phyloP scores from a whole-genome alignment of 2,888 invertebrate species.

The Clanis bilineata region DNA sequence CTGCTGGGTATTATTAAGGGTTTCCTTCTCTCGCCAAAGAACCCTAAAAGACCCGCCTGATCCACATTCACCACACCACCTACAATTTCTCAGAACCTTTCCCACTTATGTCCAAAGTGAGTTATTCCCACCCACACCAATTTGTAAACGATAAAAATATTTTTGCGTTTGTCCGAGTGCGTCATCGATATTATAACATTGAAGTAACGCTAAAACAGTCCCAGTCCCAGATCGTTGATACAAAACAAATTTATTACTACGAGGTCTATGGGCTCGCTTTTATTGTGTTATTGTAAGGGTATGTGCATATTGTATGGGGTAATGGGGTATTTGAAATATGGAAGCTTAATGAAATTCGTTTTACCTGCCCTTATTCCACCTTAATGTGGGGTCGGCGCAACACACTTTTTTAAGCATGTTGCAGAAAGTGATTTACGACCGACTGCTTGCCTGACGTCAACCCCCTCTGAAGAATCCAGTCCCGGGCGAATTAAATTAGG shows the following conservation, averaged over 20 bases:
- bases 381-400: too few species aligned
- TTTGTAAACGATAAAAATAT: conserved; percentile 10
- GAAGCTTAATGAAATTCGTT: not conserved
- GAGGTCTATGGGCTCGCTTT: conserved; percentile 20
- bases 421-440: too few species aligned
- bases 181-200: conserved; percentile 12
- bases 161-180: conserved; percentile 6
- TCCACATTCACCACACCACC: not conserved
- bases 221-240: conserved; percentile 11
- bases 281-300: conserved; percentile 17
- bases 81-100: not conserved
- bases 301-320: not conserved
- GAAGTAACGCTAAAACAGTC: conserved; percentile 6
- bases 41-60: too few species aligned
- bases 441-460: too few species aligned
- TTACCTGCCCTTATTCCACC: too few species aligned
- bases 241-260: conserved; percentile 19
- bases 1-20: too few species aligned
- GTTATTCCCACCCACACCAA: not conserved
- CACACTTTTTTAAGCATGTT: too few species aligned
- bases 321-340: not conserved
- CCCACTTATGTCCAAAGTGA: conserved; percentile 6
- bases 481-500: too few species aligned
- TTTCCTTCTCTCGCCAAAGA: too few species aligned
- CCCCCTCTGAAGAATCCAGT: too few species aligned